These are phyloP conservation scores for Leptopterna dolabrata DNA, from an alignment of 2,888 invertebrate genomes.

Conservation along the genomic window DNA sequence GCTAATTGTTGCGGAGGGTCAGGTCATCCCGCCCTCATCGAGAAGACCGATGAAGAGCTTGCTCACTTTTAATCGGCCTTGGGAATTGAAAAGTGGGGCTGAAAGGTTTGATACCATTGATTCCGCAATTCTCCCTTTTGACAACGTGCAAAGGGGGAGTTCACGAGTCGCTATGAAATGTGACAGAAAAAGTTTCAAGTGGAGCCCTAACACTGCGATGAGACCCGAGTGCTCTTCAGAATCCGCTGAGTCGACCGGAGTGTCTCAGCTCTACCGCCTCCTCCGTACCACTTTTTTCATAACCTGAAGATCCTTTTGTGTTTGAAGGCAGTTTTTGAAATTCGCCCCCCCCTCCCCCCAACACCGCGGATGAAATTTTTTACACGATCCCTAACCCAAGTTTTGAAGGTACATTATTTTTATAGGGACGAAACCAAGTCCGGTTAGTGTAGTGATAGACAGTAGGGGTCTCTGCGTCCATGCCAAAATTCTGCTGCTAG, in stretches of 20 bases:
- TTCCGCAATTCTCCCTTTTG: background rate
- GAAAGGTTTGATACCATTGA: conserved; percentile 17
- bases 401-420: too few species aligned
- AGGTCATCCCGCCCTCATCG: too few species aligned
- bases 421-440: too few species aligned
- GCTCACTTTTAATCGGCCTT: background rate
- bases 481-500: too few species aligned
- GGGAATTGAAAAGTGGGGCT: background rate
- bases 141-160: background rate
- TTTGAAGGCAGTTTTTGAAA: conserved; percentile 36
- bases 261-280: background rate
- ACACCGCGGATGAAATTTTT: background rate
- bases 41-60: too few species aligned
- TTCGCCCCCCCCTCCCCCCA: background rate
- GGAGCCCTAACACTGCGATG: background rate
- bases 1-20: too few species aligned
- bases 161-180: conserved; percentile 14
- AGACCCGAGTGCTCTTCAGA: background rate
- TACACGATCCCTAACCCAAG: background rate
- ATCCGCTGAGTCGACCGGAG: background rate
- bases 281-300: background rate
- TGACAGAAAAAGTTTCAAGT: conserved; percentile 35
- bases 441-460: too few species aligned
- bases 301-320: conserved; percentile 25
- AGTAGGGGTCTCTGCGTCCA: too few species aligned